Conservation (phyloP, 2,113 vertebrate species). For the Orthonyx spaldingii region DNA sequence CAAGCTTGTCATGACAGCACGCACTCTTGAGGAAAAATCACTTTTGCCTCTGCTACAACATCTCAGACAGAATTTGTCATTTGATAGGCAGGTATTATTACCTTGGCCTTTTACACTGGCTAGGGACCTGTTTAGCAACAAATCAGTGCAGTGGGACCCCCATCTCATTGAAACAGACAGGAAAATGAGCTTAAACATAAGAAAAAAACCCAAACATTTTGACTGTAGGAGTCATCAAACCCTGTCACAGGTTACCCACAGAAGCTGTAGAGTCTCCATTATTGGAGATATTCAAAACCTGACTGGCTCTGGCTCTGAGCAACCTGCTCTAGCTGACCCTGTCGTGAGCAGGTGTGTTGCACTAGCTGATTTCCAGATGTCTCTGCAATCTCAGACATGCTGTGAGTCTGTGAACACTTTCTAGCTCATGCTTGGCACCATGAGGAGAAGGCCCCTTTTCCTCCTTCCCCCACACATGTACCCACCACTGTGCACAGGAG, state of each 20-base stretch:
- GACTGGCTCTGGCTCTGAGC: neutral
- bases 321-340: neutral
- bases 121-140: neutral
- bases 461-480: no score
- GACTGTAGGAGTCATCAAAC: neutral
- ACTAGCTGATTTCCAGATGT: neutral
- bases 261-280: neutral
- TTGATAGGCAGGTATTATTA: conserved; percentile 54
- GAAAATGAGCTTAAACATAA: neutral
- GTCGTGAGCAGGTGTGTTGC: neutral
- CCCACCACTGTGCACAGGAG: neutral
- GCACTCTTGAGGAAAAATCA: neutral
- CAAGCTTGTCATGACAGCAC: neutral
- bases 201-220: neutral
- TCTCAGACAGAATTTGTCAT: conserved; percentile 21
- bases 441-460: neutral
- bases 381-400: neutral
- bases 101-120: neutral
- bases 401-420: neutral
- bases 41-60: neutral
- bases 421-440: neutral
- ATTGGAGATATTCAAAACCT: neutral
- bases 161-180: neutral
- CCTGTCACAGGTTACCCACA: neutral
- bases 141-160: neutral